Percentiles rank a stretch among this genome's conserved stretches.
Conservation (phyloP, 2,797 vertebrate species). For the Phoxinus dragarum region DNA sequence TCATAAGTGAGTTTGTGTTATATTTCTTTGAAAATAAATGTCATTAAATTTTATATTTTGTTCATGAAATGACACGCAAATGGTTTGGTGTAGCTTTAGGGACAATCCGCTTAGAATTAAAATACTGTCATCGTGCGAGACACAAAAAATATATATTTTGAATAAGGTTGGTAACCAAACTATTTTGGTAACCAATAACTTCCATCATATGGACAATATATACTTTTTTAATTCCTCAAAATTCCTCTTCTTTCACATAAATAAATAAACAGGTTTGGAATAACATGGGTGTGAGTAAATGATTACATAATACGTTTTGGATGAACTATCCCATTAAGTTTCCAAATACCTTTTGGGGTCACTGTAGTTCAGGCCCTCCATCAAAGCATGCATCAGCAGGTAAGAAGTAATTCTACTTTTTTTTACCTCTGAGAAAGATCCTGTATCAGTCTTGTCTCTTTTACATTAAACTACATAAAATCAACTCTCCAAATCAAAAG, state of each 20-base stretch:
- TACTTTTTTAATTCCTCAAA: not conserved
- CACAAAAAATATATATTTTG: not conserved
- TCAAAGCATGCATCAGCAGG: not conserved
- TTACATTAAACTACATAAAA: not conserved
- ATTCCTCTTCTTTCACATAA: not conserved
- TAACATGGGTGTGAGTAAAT: not conserved
- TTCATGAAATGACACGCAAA: not conserved
- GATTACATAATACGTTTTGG: not conserved
- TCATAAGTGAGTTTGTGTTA: not conserved
- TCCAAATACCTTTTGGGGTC: not conserved
- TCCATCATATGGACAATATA: not conserved
- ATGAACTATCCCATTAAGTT: not conserved
- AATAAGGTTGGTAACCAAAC: not conserved
- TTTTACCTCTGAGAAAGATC: not conserved
- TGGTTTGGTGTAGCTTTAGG: not conserved
- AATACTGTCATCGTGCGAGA: not conserved
- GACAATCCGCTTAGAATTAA: not conserved
- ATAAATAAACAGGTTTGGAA: not conserved
- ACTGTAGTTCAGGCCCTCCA: not conserved
- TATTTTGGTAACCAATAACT: not conserved
- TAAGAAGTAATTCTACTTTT: conserved; percentile 13
- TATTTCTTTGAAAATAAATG: not conserved
- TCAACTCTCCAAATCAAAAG: conserved; percentile 2
- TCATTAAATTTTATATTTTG: not conserved
- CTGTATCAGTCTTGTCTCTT: not conserved